Conservation (phyloP, 2,888 invertebrate genomes). For the Apotomis capreana region DNA sequence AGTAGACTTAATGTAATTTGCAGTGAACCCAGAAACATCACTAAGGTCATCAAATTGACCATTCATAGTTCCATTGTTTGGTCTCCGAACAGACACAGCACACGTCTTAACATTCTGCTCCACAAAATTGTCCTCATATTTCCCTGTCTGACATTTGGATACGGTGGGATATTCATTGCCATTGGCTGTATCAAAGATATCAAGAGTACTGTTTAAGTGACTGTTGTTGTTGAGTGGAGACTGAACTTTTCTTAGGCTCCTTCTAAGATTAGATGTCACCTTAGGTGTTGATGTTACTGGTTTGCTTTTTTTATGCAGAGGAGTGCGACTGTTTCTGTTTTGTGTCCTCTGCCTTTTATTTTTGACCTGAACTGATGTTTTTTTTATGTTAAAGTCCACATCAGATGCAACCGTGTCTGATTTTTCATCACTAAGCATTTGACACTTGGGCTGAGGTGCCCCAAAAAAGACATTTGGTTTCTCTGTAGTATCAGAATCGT, state of each 20-base stretch:
- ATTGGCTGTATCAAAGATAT: slow-evolving; percentile 58
- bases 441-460: slow-evolving; percentile 56
- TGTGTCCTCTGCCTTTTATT: slow-evolving; percentile 59
- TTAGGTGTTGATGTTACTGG: slow-evolving; percentile 72
- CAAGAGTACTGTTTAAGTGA: slow-evolving; percentile 64
- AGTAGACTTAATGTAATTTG: slow-evolving; percentile 78
- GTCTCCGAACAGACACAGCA: slow-evolving; percentile 48
- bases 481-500: slow-evolving; percentile 62
- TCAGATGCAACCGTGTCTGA: slow-evolving; percentile 65
- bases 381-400: slow-evolving; percentile 72
- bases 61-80: slow-evolving; percentile 54
- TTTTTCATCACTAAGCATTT: slow-evolving; percentile 57
- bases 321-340: slow-evolving; percentile 55
- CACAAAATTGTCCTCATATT: slow-evolving; percentile 46
- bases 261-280: slow-evolving; percentile 56
- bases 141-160: slow-evolving; percentile 43
- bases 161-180: slow-evolving; percentile 45
- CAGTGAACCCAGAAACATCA: slow-evolving; percentile 79
- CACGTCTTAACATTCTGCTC: slow-evolving; percentile 52
- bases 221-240: slow-evolving; percentile 57
- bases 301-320: slow-evolving; percentile 65
- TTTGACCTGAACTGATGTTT: slow-evolving; percentile 60
- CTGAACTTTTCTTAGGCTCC: slow-evolving; percentile 67
- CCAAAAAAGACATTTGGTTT: slow-evolving; percentile 71
- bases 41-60: slow-evolving; percentile 75